phyloP scores from a whole-genome alignment of 2,888 invertebrate species.

The Philereme vetulata region DNA sequence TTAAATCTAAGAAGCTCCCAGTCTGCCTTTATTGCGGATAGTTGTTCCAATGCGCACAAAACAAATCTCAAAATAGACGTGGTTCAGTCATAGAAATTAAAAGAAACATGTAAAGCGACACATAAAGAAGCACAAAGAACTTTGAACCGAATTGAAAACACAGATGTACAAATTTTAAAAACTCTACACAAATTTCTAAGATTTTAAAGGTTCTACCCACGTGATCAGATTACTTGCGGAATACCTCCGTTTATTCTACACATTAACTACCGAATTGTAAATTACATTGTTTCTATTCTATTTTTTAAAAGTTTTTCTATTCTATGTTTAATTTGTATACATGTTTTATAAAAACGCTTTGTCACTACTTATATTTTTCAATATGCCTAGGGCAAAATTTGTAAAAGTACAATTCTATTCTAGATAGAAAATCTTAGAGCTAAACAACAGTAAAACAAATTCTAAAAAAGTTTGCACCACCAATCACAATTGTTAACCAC shows the following conservation, averaged over 20 bases:
- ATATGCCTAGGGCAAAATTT: conserved; percentile 67
- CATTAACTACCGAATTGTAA: conserved; percentile 60
- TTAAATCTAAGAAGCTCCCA: conserved; percentile 54
- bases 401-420: conserved; percentile 51
- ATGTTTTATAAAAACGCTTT: conserved; percentile 41
- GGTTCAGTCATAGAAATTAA: conserved; percentile 77
- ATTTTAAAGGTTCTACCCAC: conserved; percentile 57
- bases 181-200: conserved; percentile 62
- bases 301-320: conserved; percentile 49
- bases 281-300: conserved; percentile 63
- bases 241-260: conserved; percentile 66
- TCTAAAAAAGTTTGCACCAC: conserved; percentile 79
- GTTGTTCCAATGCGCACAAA: conserved; percentile 40
- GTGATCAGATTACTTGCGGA: conserved; percentile 63
- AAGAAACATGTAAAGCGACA: conserved; percentile 74
- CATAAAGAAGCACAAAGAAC: conserved; percentile 68
- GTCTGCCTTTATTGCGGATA: conserved; percentile 51
- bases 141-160: conserved; percentile 58
- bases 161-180: conserved; percentile 51
- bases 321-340: conserved; percentile 49
- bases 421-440: conserved; percentile 60
- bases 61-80: conserved; percentile 35
- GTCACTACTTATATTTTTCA: conserved; percentile 41
- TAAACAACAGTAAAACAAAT: conserved; percentile 65
- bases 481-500: conserved; percentile 71